phyloP scores from a whole-genome alignment of 2,113 vertebrate species.

The Lonchura striata region DNA sequence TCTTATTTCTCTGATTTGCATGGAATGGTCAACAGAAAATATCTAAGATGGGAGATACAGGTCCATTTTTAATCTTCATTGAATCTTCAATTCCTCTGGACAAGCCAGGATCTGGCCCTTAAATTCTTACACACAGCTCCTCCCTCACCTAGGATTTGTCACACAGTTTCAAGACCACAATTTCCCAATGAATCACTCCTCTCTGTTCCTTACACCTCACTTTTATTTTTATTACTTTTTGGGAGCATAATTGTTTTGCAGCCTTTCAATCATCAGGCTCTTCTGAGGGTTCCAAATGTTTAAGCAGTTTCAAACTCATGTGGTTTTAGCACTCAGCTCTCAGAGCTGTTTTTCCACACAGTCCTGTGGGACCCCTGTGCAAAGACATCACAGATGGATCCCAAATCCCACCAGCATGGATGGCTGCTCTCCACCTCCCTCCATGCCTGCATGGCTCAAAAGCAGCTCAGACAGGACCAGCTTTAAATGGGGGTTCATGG shows the following conservation, averaged over 20 bases:
- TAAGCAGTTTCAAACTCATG: neutral
- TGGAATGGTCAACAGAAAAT: neutral
- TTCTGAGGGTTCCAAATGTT: neutral
- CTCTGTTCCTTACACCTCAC: neutral
- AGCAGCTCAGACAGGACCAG: neutral
- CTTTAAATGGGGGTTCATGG: neutral
- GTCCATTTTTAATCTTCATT: neutral
- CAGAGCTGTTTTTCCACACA: fast-evolving
- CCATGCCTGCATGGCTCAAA: neutral
- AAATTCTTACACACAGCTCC: neutral
- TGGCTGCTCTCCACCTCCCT: neutral
- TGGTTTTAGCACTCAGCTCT: neutral
- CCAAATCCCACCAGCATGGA: neutral
- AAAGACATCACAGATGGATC: neutral
- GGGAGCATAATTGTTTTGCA: neutral
- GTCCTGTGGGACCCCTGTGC: neutral
- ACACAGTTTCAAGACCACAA: neutral
- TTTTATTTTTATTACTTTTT: neutral
- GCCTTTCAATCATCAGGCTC: neutral
- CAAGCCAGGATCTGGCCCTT: neutral
- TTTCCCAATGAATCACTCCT: neutral
- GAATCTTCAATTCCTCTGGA: neutral
- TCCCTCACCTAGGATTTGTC: neutral
- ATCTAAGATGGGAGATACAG: neutral
- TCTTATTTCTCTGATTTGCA: neutral